phyloP scores from a whole-genome alignment of 2,888 invertebrate species.

The Oscheius sp. region DNA sequence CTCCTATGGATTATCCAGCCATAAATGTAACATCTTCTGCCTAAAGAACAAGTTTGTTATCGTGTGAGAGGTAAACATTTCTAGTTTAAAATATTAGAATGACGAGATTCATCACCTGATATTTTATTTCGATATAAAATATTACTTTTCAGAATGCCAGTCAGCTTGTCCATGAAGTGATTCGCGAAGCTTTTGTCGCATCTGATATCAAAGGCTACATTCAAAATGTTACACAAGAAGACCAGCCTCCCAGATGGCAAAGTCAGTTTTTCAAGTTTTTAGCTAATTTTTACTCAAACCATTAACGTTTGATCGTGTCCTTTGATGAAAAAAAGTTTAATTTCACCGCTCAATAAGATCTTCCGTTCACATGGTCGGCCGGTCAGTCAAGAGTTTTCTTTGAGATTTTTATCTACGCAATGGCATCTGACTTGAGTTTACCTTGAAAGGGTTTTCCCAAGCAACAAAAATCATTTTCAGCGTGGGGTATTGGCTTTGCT shows the following conservation, averaged over 20 bases:
- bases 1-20: not conserved
- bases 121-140: not conserved
- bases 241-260: slow-evolving; percentile 54
- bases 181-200: slow-evolving; percentile 54
- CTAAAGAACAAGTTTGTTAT: not conserved
- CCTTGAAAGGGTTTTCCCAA: not conserved
- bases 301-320: no score
- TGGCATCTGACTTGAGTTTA: not conserved
- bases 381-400: slow-evolving; percentile 12
- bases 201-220: slow-evolving; percentile 52
- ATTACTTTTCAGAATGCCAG: slow-evolving; percentile 48
- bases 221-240: slow-evolving; percentile 42
- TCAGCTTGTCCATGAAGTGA: slow-evolving; percentile 52
- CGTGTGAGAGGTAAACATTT: not conserved
- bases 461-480: slow-evolving; percentile 40
- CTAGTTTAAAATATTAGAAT: not conserved
- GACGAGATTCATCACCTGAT: not conserved
- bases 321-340: not conserved
- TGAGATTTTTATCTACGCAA: slow-evolving; percentile 2
- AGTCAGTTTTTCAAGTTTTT: no score
- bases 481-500: slow-evolving; percentile 65
- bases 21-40: not conserved
- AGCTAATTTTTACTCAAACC: no score
- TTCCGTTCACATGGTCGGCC: not conserved
- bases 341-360: not conserved